Evolutionary conservation across 2,888 invertebrate species (phyloP).

Genomic region (Nesidiocoris tenuis): DNA sequence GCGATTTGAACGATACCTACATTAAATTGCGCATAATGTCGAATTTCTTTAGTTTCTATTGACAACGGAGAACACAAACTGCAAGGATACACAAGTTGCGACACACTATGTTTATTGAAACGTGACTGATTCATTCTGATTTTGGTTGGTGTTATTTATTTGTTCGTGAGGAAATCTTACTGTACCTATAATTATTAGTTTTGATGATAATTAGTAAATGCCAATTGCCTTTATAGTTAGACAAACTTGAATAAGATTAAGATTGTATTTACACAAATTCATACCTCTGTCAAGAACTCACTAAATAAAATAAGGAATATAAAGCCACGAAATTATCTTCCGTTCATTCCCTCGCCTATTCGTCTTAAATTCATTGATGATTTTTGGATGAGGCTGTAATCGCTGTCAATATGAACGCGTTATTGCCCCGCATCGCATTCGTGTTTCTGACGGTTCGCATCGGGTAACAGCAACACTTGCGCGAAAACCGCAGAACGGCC

Average conservation of each 20-base stretch:
- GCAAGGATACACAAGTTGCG: background rate
- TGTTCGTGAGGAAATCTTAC: conserved; percentile 33
- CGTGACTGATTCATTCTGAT: conserved; percentile 35
- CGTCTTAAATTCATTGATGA: too few species aligned
- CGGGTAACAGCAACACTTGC: too few species aligned
- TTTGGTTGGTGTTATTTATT: conserved; percentile 39
- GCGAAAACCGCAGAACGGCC: too few species aligned
- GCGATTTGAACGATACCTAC: background rate
- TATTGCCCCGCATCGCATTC: too few species aligned
- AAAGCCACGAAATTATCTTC: conserved; percentile 13
- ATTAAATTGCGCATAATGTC: background rate
- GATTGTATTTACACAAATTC: conserved; percentile 50
- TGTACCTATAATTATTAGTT: conserved; percentile 43
- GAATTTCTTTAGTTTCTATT: background rate
- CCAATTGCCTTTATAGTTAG: conserved; percentile 50
- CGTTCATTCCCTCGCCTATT: background rate
- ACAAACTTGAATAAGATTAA: conserved; percentile 46
- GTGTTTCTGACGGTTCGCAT: too few species aligned
- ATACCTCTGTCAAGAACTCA: conserved; percentile 50
- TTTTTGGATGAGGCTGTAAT: too few species aligned
- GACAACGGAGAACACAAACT: background rate
- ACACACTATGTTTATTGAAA: background rate
- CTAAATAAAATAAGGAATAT: conserved; percentile 45
- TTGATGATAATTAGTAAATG: conserved; percentile 47
- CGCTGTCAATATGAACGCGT: too few species aligned